Percentiles rank a stretch among this genome's conserved stretches.
These are phyloP conservation scores for Tragelaphus oryx DNA, from an alignment of 2,797 vertebrate species.

Conservation along the genomic window DNA sequence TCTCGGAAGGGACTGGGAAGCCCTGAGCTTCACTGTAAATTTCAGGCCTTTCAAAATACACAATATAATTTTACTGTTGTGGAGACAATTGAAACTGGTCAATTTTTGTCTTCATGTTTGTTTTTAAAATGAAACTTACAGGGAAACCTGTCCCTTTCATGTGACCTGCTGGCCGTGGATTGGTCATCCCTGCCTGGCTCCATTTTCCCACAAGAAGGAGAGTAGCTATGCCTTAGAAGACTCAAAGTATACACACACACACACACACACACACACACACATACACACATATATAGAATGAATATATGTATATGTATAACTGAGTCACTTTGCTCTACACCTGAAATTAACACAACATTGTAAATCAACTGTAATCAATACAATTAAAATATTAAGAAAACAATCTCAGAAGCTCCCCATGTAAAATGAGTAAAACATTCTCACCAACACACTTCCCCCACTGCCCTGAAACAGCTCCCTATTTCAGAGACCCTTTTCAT, in stretches of 20 bases:
- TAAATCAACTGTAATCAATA: background rate
- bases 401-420: background rate
- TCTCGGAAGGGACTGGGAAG: background rate
- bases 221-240: background rate
- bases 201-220: background rate
- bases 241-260: background rate
- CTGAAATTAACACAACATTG: background rate
- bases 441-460: background rate
- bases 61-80: background rate
- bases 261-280: background rate
- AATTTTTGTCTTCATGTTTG: background rate
- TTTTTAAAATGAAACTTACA: background rate
- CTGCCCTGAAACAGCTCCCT: background rate
- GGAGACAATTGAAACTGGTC: background rate
- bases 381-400: background rate
- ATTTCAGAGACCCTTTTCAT: background rate
- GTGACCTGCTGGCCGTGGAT: background rate
- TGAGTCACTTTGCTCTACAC: background rate
- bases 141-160: background rate
- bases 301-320: background rate
- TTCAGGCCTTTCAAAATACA: background rate
- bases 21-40: background rate
- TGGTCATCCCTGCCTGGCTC: background rate
- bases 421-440: constrained; percentile 13
- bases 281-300: background rate